Conservation (phyloP, 2,113 vertebrate species). For the Pteronura brasiliensis region DNA sequence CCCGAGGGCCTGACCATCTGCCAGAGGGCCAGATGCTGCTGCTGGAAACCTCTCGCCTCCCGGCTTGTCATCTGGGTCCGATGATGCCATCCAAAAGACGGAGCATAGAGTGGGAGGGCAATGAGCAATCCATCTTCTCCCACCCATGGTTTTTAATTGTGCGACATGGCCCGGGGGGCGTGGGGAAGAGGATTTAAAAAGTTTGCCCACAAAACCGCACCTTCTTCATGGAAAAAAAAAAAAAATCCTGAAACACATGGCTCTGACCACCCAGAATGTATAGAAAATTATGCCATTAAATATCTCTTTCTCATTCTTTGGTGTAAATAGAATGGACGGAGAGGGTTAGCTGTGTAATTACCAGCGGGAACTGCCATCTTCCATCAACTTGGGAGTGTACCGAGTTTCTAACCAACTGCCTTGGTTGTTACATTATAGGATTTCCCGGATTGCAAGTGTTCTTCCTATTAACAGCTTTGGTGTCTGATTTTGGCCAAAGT, state of each 20-base stretch:
- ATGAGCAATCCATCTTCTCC: constrained; percentile 69
- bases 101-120: constrained; percentile 53
- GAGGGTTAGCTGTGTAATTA: constrained; percentile 46
- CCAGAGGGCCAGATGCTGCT: constrained; percentile 68
- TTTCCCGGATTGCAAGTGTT: constrained; percentile 51
- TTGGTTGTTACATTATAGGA: not conserved
- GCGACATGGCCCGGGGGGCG: not conserved
- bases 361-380: constrained; percentile 61
- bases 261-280: constrained; percentile 65
- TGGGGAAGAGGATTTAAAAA: not conserved
- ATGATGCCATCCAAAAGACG: constrained; percentile 64
- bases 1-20: constrained; percentile 62
- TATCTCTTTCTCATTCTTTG: constrained; percentile 54
- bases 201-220: not conserved
- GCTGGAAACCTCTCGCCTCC: constrained; percentile 64
- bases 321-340: constrained; percentile 50
- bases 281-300: constrained; percentile 34
- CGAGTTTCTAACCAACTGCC: not conserved
- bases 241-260: constrained; percentile 5
- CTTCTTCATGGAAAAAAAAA: constrained; percentile 51
- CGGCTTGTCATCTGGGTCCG: constrained; percentile 65
- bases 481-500: constrained; percentile 66
- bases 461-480: constrained; percentile 65
- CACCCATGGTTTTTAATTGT: constrained; percentile 60
- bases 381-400: constrained; percentile 55